Evolutionary conservation across 2,797 vertebrate genomes (phyloP), one percentile per base, ranked within the genome.

Genomic region (Protosalanx chinensis): DNA sequence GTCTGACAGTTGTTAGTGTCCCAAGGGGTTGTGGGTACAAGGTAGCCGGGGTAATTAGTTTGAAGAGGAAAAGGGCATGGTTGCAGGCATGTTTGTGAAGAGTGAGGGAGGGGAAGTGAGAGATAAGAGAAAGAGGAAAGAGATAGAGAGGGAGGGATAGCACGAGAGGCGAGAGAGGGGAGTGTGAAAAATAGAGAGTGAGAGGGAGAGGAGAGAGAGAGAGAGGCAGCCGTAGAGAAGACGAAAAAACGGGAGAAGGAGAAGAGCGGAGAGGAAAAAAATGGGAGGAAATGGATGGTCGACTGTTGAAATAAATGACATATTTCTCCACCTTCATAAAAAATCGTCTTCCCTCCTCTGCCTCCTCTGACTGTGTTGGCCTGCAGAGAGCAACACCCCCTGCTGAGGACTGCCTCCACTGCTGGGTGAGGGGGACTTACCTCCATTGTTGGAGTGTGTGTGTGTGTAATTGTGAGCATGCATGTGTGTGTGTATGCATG

Each of bases 1-100:
- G 87, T 89, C 91, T 92, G 92, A 94, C 93, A 93, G 92, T 93
- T 92, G 90, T 91, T 91, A 87, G 88, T 56, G 84, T 90, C 92
- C 91, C 91, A 61, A 15, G 87, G 89, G 92, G 85, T 72, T 67
- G 79, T 78, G 88, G 90, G 91, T 91, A 92, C 90, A 92, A 92
- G 92, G 92, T 92, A 92, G 90, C 88, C 84, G 87, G 87, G 91
- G 92, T 93, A 94, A 93, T 93, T 93, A 93, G 93, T 92, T 92
- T 93, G 92, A 93, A 93, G 92, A 92, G 91, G 88, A 90, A 93
- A 92, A 93, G 92, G 91, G 92, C 92, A 93, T 87, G 90, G 89
- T 90, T 92, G 87, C 90, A 90, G 91, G 90, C 90, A 30, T 91
- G 91, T 92, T 91, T 90, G 89, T 91, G 88, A 84, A 89, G 88